Conservation (phyloP, 2,888 invertebrate species). For the Orthonychiurus folsomi region DNA sequence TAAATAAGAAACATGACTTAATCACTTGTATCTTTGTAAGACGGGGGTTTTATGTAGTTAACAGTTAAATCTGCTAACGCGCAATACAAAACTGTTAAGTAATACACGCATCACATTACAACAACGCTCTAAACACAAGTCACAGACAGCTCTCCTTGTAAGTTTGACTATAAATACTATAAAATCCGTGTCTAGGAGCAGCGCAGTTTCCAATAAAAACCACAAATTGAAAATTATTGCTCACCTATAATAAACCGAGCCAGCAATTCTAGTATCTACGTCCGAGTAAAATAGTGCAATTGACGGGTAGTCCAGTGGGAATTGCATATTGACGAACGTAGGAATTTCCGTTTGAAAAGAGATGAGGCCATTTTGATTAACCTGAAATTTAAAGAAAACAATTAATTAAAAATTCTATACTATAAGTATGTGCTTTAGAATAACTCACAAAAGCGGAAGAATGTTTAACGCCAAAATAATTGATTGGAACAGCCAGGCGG, state of each 20-base stretch:
- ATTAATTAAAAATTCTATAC: background rate
- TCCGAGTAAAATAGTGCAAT: slow-evolving; percentile 88
- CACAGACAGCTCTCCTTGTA: no score
- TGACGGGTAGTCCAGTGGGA: slow-evolving; percentile 77
- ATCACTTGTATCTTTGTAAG: background rate
- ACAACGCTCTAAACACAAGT: no score
- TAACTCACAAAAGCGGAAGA: slow-evolving; percentile 72
- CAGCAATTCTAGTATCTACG: slow-evolving; percentile 67
- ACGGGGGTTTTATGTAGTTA: no score
- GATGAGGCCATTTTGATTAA: slow-evolving; percentile 81
- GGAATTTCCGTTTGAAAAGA: slow-evolving; percentile 83
- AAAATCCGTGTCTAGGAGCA: no score
- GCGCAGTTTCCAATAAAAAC: no score
- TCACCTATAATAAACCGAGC: slow-evolving; percentile 61
- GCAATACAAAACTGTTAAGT: no score
- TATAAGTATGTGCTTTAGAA: background rate
- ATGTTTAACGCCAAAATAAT: slow-evolving; percentile 68
- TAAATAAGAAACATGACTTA: background rate
- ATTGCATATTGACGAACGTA: slow-evolving; percentile 75
- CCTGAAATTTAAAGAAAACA: slow-evolving; percentile 50
- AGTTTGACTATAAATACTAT: no score
- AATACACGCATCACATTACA: no score
- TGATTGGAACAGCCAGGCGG: slow-evolving; percentile 60
- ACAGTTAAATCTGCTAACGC: no score
- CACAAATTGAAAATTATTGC: no score